Evolutionary conservation across 1,140 invertebrate genomes (phyloP), one percentile per base, ranked within the genome.

Genomic region (Heliconius hermathena): DNA sequence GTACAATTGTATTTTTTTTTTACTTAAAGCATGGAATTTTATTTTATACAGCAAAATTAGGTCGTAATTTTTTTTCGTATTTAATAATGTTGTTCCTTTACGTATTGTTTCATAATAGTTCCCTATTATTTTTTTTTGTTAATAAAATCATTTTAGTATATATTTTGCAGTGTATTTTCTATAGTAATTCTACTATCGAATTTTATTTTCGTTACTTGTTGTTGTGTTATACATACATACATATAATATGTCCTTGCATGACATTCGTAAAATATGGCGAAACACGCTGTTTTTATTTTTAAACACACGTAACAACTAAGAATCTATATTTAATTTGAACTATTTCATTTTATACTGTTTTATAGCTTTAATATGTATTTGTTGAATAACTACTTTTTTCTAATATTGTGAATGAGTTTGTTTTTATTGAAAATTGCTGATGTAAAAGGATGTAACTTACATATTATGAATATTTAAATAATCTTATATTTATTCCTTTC

Each of bases 281-380:
- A 66, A 66, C 8, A 57, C 5, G 54, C n/a, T 54, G 52, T 16
- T 54, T 8, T 11, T 22, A 2, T 57, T n/a, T 26, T 22, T 8
- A 22, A 57, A 57, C 8, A 66, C 26, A 29, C 54, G 20, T 60
- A 66, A 66, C 9, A 29, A 66, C 26, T 66, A 66, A 66, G 60
- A 66, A 66, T 66, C 22, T 66, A 66, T 66, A 16, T 66, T 66
- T 66, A 66, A 66, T 66, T 66, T 66, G 60, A 66, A 66, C 60
- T 16, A 66, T 66, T 66, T 66, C 26, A 13, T 66, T 66, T 66
- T 66, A 66, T 66, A 66, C 60, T 4, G 60, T 66, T 66, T 66
- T 66, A 66, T 66, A 66, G 60, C 60, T 66, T 66, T 66, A 66
- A 66, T 66, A 66, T 66, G 60, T 66, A 66, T 66, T 66, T 66